Base-by-base conservation (phyloP, 2,797 vertebrate genomes). In the Malacoctenus gilli region DNA sequence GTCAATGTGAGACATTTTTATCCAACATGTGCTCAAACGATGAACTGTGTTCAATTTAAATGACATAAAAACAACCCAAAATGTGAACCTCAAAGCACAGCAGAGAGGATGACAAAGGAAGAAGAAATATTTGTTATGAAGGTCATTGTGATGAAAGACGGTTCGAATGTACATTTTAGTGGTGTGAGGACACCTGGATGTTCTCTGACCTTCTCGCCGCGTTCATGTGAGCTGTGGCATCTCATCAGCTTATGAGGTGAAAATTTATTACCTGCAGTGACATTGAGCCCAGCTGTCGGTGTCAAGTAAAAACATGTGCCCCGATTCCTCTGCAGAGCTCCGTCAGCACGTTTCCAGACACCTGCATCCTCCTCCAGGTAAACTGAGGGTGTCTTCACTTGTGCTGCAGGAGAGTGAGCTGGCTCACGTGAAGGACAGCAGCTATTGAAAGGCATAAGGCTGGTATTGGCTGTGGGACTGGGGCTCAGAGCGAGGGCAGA, bases 331-430 rank as follows among this genome's bases (percentile, higher is more conserved):
- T 30, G 34, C 16, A 13, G 32, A 63, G 40, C 40, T 44, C 37
- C 0, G 5, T 71, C 67, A 67, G 51, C 55, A 60, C 34, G 42
- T 68, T 21, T 60, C n/a, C 36, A 55, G 35, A 37, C 44, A 54
- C 41, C 47, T 60, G 36, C 73, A 46, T 28, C 18, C 6, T 23
- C 25, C 6, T 19, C 25, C 22, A 64, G 31, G 11, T 35, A n/a
- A n/a, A 13, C 20, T 28, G 5, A 54, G 42, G 35, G 61, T 43
- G 14, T n/a, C 21, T 18, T 34, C 39, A 30, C 38, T 43, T 18
- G 20, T 19, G 23, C 38, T 52, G 16, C 39, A 61, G 12, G 0
- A 8, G 1, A 21, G 0, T 5, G 1, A 21, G 50, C 23, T 32
- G 22, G 10, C 4, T 7, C 34, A 36, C 37, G 2, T 23, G 6